Percentiles rank a stretch among this genome's conserved stretches.
Evolutionary conservation across 2,888 invertebrate genomes (phyloP).

Genomic region (Nysson spinosus): DNA sequence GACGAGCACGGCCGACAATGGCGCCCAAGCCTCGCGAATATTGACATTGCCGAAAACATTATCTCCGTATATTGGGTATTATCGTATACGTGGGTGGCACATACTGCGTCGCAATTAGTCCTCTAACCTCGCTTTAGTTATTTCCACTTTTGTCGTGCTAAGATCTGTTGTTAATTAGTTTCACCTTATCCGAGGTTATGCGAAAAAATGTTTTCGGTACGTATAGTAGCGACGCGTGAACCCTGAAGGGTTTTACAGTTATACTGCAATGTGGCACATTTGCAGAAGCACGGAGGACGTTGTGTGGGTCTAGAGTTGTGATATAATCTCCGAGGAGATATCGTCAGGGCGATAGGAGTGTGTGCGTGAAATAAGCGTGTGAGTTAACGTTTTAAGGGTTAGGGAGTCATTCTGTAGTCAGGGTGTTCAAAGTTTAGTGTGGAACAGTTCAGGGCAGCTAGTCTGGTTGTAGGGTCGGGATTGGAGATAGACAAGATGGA

Average conservation of each 20-base stretch:
- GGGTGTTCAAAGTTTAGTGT: slow-evolving; percentile 58
- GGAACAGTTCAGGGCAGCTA: slow-evolving; percentile 67
- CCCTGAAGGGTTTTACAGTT: slow-evolving; percentile 78
- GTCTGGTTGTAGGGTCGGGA: slow-evolving; percentile 74
- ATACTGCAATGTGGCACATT: slow-evolving; percentile 78
- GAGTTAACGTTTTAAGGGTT: slow-evolving; percentile 63
- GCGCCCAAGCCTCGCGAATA: slow-evolving; percentile 74
- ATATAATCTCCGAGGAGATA: slow-evolving; percentile 59
- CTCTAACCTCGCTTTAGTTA: slow-evolving; percentile 62
- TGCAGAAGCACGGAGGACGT: slow-evolving; percentile 76
- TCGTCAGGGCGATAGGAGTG: slow-evolving; percentile 55
- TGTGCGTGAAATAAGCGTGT: slow-evolving; percentile 56
- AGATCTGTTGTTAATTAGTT: slow-evolving; percentile 24
- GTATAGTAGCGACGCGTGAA: slow-evolving; percentile 75
- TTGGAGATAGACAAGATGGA: slow-evolving; percentile 80
- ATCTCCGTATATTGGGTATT: slow-evolving; percentile 61
- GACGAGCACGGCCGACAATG: slow-evolving; percentile 72
- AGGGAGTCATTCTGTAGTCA: slow-evolving; percentile 60
- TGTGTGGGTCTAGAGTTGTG: slow-evolving; percentile 69
- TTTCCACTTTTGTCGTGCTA: slow-evolving; percentile 27
- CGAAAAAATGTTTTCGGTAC: slow-evolving; percentile 76
- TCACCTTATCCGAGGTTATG: slow-evolving; percentile 68
- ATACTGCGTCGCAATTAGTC: slow-evolving; percentile 70
- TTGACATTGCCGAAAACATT: slow-evolving; percentile 74
- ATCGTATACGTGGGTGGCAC: slow-evolving; percentile 63